Evolutionary conservation across 1,140 invertebrate genomes (phyloP), one percentile per base, ranked within the genome.

Genomic region (Brachionus sp.): DNA sequence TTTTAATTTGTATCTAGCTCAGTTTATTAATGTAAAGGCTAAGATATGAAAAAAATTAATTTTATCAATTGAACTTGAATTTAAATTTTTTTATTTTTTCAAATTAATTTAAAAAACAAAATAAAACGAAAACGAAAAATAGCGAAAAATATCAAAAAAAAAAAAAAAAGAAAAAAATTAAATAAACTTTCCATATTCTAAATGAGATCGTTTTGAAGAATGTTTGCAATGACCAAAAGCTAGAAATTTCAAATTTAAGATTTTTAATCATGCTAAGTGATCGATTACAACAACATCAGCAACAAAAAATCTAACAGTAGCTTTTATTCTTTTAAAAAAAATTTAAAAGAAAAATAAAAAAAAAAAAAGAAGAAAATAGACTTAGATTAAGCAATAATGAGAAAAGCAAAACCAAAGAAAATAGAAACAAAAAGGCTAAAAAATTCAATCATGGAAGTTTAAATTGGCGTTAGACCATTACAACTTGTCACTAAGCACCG

Each of bases 121-220:
- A 57, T 23, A 23, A 57, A 57, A 57, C 19, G 2, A 57, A 57
- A 57, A 57, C 50, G 50, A 57, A 57, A 29, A 19, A 57, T 57
- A 57, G 50, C 50, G 16, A 57, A 57, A 57, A 57, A 57, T 57
- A 57, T n/a, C 50, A 57, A 57, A 57, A 57, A n/a, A 29, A 3
- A 29, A 57, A 57, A n/a, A 57, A 57, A n/a, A 29, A 3, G 3
- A 57, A 57, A n/a, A 57, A 57, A 57, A 19, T 57, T 57, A 57
- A 57, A 57, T 57, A 57, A 57, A 57, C 50, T 57, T 57, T 57
- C 50, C 50, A 57, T 57, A 57, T 57, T 57, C 50, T 57, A 23
- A 57, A 23, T 57, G 50, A 57, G 50, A 57, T 57, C 50, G 29
- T 29, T 29, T 29, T 29, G 29, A 57, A 57, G 16, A 57, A 16